Evolutionary conservation across 2,888 invertebrate genomes (phyloP), one percentile per base, ranked within the genome.

Genomic region (Pharmacophagus antenor): DNA sequence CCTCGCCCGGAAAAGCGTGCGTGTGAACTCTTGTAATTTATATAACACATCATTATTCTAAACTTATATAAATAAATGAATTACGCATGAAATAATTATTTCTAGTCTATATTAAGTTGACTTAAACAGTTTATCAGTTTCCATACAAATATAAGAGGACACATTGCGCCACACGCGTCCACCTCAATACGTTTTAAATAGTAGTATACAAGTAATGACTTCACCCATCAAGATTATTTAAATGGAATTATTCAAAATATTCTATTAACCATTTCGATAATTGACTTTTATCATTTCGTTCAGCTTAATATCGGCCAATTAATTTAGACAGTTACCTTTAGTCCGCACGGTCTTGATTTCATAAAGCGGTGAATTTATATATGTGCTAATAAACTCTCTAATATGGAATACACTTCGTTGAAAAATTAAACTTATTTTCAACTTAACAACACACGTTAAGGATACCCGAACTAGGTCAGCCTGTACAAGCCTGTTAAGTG

Each of bases 271-370:
- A 60, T 51, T 56, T 50, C 20, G 18, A 44, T 60, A 60, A 22
- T 18, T 15, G 59, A 27, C 49, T 59, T 41, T 41, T 51, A 56
- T 52, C 52, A 23, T 55, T 47, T 6, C 17, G 8, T 49, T 44
- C 44, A 46, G 37, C 51, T 55, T 60, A 44, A 2, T 56, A 56
- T 37, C 41, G 50, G n/a, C 23, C 55, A 51, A 60, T 60, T 60
- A 60, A 56, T 60, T 59, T 46, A 20, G 50, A 37, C 52, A 58
- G 37, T 37, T 25, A n/a, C 17, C 51, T 31, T 46, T 51, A 23
- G 50, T 22, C 20, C 31, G 37, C 51, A 25, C 46, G 20, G 5
- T 27, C 50, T 6, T 12, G 21, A 3, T 41, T 54, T 23, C 46
- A 55, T 56, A 48, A 48, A 31, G 27, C 53, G 22, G 49, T 46